Base-by-base conservation (phyloP, 1,140 invertebrate genomes). In the Tetramorium alpestre region DNA sequence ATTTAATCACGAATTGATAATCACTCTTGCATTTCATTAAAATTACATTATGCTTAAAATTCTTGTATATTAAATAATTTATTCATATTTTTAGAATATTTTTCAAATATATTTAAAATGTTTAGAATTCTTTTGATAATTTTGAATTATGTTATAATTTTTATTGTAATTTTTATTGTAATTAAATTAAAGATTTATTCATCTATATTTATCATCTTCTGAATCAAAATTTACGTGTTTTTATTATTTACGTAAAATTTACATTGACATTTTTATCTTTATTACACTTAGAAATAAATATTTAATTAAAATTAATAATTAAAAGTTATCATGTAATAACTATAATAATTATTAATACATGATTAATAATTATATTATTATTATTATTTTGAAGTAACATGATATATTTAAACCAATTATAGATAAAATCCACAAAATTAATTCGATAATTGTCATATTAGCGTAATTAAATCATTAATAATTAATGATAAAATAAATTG, bases 1-100 rank as follows among this genome's bases (percentile, higher is more conserved):
- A 38, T 70, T 44, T 81, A 70, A 56, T 70, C 65, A 16, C 22
- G 25, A 56, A 70, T 70, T 41, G 22, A 81, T 70, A 44, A 81
- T 70, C 49, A 41, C 28, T 78, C n/a, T 56, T 67, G 47, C 78
- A 5, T 25, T 69, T 28, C 51, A 56, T 56, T 54, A 41, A 28
- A 18, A 80, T 69, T 65, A 67, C 16, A 54, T 25, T n/a, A 33
- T 33, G 22, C 41, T 25, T 76, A 60, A 49, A 25, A 22, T 76
- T 60, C 73, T 76, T 44, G 73, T 22, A 25, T 44, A 28, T 60
- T 75, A 18, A 60, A 60, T 8, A 56, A 33, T 38, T 33, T 56
- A 73, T 38, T 54, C 16, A 56, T 54, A 33, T 2, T 33, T 3
- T 72, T 72, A 10, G 2, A 5, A 72, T 4, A 51, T 28, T 28